Conservation (phyloP, 1,140 invertebrate genomes). For the Solenopsis invicta region DNA sequence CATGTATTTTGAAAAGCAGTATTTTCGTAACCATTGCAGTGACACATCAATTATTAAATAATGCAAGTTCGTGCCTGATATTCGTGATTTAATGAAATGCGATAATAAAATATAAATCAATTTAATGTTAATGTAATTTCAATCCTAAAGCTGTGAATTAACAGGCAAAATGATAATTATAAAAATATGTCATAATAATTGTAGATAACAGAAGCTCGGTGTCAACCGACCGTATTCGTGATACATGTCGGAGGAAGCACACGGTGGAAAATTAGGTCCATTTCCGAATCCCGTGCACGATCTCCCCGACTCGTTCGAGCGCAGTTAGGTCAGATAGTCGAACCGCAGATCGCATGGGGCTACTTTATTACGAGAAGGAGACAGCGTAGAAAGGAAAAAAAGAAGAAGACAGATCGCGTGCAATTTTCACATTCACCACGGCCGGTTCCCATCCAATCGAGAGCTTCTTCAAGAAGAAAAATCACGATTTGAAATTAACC, state of each 20-base stretch:
- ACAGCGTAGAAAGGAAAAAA: slow-evolving; percentile 8
- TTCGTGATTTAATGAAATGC: background rate
- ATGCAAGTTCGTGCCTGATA: background rate
- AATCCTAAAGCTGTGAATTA: background rate
- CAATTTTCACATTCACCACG: slow-evolving; percentile 49
- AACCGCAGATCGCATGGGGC: slow-evolving; percentile 66
- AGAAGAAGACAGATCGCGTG: slow-evolving; percentile 53
- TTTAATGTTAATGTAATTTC: slow-evolving; percentile 14
- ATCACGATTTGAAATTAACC: slow-evolving; percentile 33
- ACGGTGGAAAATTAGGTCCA: slow-evolving; percentile 47
- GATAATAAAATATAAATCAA: slow-evolving; percentile 9
- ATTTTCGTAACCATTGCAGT: background rate
- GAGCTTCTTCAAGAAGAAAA: slow-evolving; percentile 21
- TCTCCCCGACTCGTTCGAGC: slow-evolving; percentile 57
- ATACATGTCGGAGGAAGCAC: background rate
- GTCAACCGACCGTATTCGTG: background rate
- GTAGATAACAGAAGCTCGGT: background rate
- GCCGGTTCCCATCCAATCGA: background rate
- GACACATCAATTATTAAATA: slow-evolving; percentile 6
- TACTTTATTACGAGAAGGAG: slow-evolving; percentile 68
- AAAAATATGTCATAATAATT: background rate
- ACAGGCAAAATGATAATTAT: background rate
- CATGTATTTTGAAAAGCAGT: slow-evolving; percentile 41
- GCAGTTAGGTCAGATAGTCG: slow-evolving; percentile 61
- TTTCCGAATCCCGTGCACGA: slow-evolving; percentile 72